phyloP scores from a whole-genome alignment of 2,113 vertebrate genomes.

The Peromyscus maniculatus region DNA sequence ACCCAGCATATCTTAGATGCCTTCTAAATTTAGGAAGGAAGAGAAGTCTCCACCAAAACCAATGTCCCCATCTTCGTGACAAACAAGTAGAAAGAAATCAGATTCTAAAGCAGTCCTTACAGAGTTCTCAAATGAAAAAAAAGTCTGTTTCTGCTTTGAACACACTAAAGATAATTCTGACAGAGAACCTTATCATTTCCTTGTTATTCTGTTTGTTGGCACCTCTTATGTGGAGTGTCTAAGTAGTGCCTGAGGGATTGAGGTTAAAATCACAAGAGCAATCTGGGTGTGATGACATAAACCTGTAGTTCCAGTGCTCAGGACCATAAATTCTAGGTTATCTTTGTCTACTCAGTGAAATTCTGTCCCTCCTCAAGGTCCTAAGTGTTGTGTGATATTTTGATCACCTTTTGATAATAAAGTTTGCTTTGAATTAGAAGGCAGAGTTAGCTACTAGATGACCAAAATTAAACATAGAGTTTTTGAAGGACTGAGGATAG shows the following conservation, averaged over 20 bases:
- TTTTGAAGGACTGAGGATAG: background rate
- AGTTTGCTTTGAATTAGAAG: background rate
- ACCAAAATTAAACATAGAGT: background rate
- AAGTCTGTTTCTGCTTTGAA: constrained; percentile 31
- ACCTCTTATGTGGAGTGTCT: background rate
- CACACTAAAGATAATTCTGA: background rate
- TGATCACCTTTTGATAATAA: background rate
- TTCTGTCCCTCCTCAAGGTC: background rate
- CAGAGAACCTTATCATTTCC: constrained; percentile 31
- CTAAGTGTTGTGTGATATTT: background rate
- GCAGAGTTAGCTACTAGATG: background rate
- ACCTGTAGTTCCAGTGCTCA: background rate
- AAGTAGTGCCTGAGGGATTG: background rate
- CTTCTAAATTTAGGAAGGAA: constrained; percentile 40
- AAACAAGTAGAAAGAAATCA: background rate
- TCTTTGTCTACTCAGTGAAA: background rate
- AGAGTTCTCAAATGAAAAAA: background rate
- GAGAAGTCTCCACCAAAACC: background rate
- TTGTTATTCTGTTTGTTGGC: constrained; percentile 6
- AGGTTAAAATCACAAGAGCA: constrained; percentile 33
- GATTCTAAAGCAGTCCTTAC: background rate
- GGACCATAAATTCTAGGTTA: background rate
- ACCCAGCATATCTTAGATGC: constrained; percentile 12
- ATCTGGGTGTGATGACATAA: background rate
- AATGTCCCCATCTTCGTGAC: background rate